Conservation (phyloP, 2,797 vertebrate species). For the Danio albolineatus region DNA sequence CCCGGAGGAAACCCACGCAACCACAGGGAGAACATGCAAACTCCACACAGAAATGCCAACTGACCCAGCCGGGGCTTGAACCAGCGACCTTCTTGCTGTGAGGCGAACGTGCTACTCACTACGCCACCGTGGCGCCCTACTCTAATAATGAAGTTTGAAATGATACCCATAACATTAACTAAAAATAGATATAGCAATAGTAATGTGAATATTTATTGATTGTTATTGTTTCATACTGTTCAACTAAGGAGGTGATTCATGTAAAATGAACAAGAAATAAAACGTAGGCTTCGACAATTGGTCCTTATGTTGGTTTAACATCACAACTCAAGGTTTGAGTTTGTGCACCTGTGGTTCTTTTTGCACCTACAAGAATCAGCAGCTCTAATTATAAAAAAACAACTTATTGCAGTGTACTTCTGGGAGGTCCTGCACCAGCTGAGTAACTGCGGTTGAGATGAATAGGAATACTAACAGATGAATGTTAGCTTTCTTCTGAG, state of each 20-base stretch:
- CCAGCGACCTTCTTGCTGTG: too few species aligned
- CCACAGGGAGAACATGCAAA: too few species aligned
- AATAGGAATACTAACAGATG: slow-evolving; percentile 14
- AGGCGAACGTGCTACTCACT: too few species aligned
- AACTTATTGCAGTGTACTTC: not conserved
- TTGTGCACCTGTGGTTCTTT: not conserved
- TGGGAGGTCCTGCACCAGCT: slow-evolving; percentile 18
- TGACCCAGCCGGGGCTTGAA: too few species aligned
- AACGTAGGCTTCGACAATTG: not conserved
- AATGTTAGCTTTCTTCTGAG: slow-evolving; percentile 15
- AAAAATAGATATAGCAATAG: too few species aligned
- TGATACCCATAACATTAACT: not conserved
- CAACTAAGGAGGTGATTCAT: not conserved
- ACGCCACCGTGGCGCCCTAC: too few species aligned
- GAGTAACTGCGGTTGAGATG: slow-evolving; percentile 15
- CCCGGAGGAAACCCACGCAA: too few species aligned
- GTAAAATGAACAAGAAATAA: not conserved
- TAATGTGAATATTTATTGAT: not conserved
- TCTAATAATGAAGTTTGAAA: not conserved
- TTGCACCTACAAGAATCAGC: not conserved
- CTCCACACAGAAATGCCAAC: too few species aligned
- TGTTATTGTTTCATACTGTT: not conserved
- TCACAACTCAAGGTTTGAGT: not conserved
- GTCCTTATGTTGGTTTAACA: not conserved
- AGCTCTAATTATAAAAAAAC: not conserved